Base-by-base conservation (phyloP, 2,888 invertebrate species). In the Diplazon laetatorius region DNA sequence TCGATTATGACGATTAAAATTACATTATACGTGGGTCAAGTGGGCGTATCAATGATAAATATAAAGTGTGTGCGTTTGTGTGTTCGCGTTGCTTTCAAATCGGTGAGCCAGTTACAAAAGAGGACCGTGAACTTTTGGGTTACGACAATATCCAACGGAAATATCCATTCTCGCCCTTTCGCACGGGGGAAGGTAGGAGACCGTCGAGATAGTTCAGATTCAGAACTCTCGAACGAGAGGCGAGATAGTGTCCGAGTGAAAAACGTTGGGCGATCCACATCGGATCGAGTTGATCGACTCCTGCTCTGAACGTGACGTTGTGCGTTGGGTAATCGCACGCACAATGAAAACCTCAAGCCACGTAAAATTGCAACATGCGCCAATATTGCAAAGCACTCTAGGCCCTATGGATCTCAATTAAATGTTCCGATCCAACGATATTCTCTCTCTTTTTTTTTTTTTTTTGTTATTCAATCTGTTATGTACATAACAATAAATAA, bases 91-190 rank as follows among this genome's bases (percentile, higher is more conserved):
- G n/a, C n/a, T n/a, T 60, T 71, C 72, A 12, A 72, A 65, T 20
- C 52, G 55, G 35, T 60, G 55, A 48, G 46, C 52, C 52, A 71
- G 75, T 71, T 68, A 46, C 14, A 48, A 78, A 68, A 25, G 80
- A 37, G n/a, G 68, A 78, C 80, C 80, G 48, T 80, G 80, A 80
- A 80, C 80, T 75, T 80, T 80, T 14, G n/a, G 48, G 5, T 35
- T 14, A 30, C 35, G 72, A 63, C 69, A 68, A 63, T n/a, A n/a
- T 44, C 59, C 42, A 42, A 60, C 60, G 66, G 60, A 72, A 75
- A 71, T n/a, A n/a, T 72, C 70, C 66, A 71, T 66, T 66, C 71
- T 46, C 75, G 68, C 76, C 76, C 76, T 68, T 79, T 76, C 71
- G 78, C 76, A 79, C 71, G 71, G 71, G 68, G 78, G n/a, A 30